Evolutionary conservation across 2,888 invertebrate species (phyloP), one percentile per base, ranked within the genome.

Genomic region (Isotomurus palustris): DNA sequence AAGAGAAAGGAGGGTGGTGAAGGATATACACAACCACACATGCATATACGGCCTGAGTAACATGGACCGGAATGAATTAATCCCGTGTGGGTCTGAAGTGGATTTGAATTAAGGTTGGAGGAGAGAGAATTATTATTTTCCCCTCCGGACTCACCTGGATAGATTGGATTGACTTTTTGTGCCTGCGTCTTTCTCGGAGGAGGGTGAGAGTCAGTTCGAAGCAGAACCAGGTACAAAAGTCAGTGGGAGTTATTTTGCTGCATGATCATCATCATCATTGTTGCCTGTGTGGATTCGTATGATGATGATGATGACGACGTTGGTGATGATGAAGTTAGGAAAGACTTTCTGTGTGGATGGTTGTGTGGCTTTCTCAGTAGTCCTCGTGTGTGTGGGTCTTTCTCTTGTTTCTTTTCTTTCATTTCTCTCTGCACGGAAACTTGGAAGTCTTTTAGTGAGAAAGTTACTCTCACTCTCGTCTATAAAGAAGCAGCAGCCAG

Each of bases 41-140:
- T n/a, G n/a, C n/a, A n/a, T n/a, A n/a, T n/a, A n/a, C n/a, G n/a
- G n/a, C n/a, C n/a, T n/a, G n/a, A n/a, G n/a, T n/a, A n/a, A n/a
- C n/a, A n/a, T n/a, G n/a, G n/a, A n/a, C n/a, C n/a, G n/a, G n/a
- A n/a, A n/a, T n/a, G n/a, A n/a, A n/a, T n/a, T n/a, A n/a, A n/a
- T n/a, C n/a, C n/a, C n/a, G n/a, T n/a, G n/a, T n/a, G n/a, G 35
- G 21, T n/a, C 38, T 50, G 24, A 38, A 50, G 50, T 50, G 50
- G 38, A 38, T 22, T 22, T 36, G 50, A 35, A 38, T 50, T 50
- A 50, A 50, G 27, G 17, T 21, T 17, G 40, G 17, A 8, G 40
- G 19, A 19, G n/a, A 40, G 17, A 40, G 14, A 43, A 43, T 22
- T 43, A 19, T 24, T 8, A 43, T 43, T 8, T 35, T 49, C 48